Base-by-base conservation (phyloP, 2,797 vertebrate species). In the Cyprinodon diabolis region DNA sequence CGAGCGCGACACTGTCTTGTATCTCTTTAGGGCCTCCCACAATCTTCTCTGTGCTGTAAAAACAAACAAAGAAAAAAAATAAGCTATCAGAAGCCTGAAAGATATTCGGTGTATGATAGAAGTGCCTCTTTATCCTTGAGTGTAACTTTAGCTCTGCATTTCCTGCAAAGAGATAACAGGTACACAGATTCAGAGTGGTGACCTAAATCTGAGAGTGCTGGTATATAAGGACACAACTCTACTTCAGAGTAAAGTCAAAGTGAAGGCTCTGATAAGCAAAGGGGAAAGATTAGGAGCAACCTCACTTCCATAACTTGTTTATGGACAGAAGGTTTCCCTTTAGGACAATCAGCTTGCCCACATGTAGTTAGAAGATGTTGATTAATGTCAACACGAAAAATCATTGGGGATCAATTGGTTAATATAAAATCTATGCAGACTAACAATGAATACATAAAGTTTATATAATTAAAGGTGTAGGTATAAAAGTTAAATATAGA, bases 21-120 rank as follows among this genome's bases (percentile, higher is more conserved):
- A 75, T 43, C 83, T 92, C 90, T 95, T 96, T 69, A 96, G 86
- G 65, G 94, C 95, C 0, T 95, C 95, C 86, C 92, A 92, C 86
- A 97, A 87, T 92, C 95, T 89, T 80, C 95, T 92, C 87, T 97
- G 96, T 79, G 94, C 96, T 96, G 78, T 35, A 66, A 51, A 25
- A 51, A 66, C 52, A 47, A 30, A 68, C 4, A 15, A 13, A 12
- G 8, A 49, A 49, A 11, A 55, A 23, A 4, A n/a, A 47, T 13
- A 43, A 4, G 37, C 19, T 6, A 40, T 63, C 37, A 43, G 37
- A 52, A 4, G n/a, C n/a, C 17, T 13, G 21, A 7, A 23, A 1
- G 15, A 13, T 43, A 15, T 43, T 13, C 4, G 48, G 4, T 19
- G 15, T 21, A 15, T 37, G 9, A 23, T 4, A 52, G 19, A 11